These are phyloP conservation scores for Oscheius sp. DNA, from an alignment of 2,888 invertebrate species.

Conservation along the genomic window DNA sequence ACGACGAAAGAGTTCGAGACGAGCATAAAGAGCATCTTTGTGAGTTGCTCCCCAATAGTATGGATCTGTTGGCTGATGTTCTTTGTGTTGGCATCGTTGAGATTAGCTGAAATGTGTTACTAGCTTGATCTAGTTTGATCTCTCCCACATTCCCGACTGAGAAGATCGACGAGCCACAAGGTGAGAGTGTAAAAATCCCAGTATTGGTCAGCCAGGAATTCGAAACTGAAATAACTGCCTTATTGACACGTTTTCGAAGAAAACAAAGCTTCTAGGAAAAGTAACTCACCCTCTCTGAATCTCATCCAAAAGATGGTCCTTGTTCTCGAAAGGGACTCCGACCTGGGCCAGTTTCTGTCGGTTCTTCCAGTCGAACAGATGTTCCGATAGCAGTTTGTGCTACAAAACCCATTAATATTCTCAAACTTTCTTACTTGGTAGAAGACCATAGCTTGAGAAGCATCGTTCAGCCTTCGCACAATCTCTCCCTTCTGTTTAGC, in stretches of 20 bases:
- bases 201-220: conserved; percentile 72
- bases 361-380: conserved; percentile 72
- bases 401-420: conserved; percentile 47
- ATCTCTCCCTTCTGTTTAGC: conserved; percentile 49
- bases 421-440: conserved; percentile 44
- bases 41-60: conserved; percentile 60
- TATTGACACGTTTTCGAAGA: neutral
- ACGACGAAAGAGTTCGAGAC: conserved; percentile 76
- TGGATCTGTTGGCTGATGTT: conserved; percentile 40
- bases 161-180: conserved; percentile 70
- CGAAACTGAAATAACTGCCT: conserved; percentile 63
- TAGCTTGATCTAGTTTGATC: conserved; percentile 1
- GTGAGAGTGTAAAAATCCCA: conserved; percentile 72
- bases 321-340: conserved; percentile 71
- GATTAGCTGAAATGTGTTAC: conserved; percentile 28
- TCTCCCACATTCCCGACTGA: conserved; percentile 54
- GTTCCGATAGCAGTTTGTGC: conserved; percentile 67
- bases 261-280: neutral
- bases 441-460: conserved; percentile 62
- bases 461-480: conserved; percentile 67
- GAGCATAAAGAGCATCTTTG: conserved; percentile 71
- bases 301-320: conserved; percentile 67
- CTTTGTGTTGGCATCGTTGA: conserved; percentile 69
- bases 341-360: conserved; percentile 72
- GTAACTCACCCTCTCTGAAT: conserved; percentile 70